phyloP scores from a whole-genome alignment of 2,797 vertebrate genomes.

The Miichthys miiuy region DNA sequence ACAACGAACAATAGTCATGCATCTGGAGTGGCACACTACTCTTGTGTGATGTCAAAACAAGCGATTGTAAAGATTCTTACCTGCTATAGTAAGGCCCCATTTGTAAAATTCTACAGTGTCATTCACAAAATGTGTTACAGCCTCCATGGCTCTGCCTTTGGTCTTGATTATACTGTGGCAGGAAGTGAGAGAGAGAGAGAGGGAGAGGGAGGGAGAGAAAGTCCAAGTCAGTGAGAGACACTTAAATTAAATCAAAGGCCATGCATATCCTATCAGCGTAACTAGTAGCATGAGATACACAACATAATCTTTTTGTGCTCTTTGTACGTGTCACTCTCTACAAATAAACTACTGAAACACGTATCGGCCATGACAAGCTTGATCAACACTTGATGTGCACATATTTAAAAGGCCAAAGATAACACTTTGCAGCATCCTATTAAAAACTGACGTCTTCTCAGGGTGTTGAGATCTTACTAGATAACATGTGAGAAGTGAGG shows the following conservation, averaged over 20 bases:
- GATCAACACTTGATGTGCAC: background rate
- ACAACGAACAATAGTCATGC: background rate
- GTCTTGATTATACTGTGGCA: conserved; percentile 83
- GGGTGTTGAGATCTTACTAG: background rate
- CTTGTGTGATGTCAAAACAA: background rate
- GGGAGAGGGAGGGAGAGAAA: background rate
- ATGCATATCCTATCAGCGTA: conserved; percentile 32
- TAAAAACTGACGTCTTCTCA: background rate
- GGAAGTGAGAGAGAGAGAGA: conserved; percentile 10
- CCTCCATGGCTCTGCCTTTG: conserved; percentile 86
- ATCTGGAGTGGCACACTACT: background rate
- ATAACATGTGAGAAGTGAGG: background rate
- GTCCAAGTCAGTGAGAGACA: conserved; percentile 28
- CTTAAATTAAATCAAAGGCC: conserved; percentile 50
- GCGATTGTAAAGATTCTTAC: conserved; percentile 77
- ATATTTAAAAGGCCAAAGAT: background rate
- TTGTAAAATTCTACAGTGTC: conserved; percentile 95
- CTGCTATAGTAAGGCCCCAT: conserved; percentile 97
- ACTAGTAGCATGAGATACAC: conserved; percentile 28
- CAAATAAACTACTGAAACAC: background rate
- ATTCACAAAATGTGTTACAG: conserved; percentile 91
- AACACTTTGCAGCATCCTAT: background rate
- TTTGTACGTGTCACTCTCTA: background rate
- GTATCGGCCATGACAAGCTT: background rate
- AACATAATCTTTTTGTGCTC: background rate